Evolutionary conservation across 2,113 vertebrate genomes (phyloP), one percentile per base, ranked within the genome.

Genomic region (Anser brachyrhynchus): DNA sequence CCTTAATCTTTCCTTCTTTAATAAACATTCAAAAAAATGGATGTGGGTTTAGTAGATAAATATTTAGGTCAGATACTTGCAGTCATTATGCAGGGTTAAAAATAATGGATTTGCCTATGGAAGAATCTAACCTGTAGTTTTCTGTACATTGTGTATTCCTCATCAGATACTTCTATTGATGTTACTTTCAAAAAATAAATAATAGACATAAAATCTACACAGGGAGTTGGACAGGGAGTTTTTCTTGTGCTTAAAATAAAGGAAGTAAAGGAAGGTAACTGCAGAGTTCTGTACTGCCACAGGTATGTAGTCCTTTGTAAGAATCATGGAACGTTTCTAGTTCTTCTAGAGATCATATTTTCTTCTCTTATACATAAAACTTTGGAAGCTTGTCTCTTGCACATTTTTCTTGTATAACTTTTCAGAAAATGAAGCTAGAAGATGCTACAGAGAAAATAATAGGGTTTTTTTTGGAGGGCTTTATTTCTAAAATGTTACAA

Each of bases 1-100:
- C 11, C 0, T 72, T 39, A 9, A 59, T 13, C 6, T 57, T 71
- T 83, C 46, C 39, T 44, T 74, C 71, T 73, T 65, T 46, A 11
- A 82, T 35, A 90, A 75, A 37, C 7, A 2, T 0, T 0, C 0
- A 21, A 16, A 59, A 74, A 44, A 1, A 16, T 5, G 15, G 33
- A 16, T 1, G 4, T 46, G 57, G 26, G 14, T 59, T 54, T 20
- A 9, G 20, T 2, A 16, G 52, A 18, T 2, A 16, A 46, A 16
- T 35, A 59, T 88, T 74, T 93, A 61, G 46, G 23, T 13, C 2
- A 5, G 33, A 11, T 37, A 26, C 3, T 73, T 77, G 51, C 35
- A 61, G 55, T 37, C 67, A 11, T 55, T 52, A 31, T 11, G n/a
- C 8, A 14, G 37, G 17, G 19, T 9, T 84, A 52, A 72, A 92